Percentiles rank a stretch among this genome's conserved stretches.
phyloP scores from a whole-genome alignment of 2,797 vertebrate genomes.

The Chanos chanos region DNA sequence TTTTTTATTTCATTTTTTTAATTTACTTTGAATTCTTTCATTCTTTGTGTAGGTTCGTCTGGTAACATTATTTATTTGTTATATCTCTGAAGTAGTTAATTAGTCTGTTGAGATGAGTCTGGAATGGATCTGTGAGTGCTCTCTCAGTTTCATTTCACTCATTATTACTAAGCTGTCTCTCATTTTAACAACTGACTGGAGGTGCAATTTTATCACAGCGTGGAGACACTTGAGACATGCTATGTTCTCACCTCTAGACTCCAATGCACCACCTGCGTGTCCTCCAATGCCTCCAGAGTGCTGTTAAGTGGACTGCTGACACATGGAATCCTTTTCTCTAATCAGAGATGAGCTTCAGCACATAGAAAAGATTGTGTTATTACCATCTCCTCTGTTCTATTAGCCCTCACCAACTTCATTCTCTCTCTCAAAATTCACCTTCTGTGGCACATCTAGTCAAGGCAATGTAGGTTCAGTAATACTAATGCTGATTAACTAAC shows the following conservation, averaged over 20 bases:
- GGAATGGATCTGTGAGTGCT: not conserved
- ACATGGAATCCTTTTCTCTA: conserved; percentile 63
- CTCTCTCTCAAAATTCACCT: too few relatives aligned
- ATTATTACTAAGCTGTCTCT: conserved; percentile 10
- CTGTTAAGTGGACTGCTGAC: conserved; percentile 60
- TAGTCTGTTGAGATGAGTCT: conserved; percentile 15
- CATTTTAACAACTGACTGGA: not conserved
- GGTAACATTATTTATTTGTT: conserved; percentile 34
- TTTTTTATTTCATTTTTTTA: conserved; percentile 12
- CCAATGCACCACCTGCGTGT: conserved; percentile 67
- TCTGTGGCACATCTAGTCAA: too few relatives aligned
- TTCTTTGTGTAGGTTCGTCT: conserved; percentile 11
- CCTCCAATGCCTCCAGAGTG: conserved; percentile 65
- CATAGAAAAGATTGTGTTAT: too few relatives aligned
- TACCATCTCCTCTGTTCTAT: too few relatives aligned
- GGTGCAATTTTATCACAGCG: not conserved
- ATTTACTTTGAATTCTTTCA: not conserved
- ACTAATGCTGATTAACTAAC: too few relatives aligned
- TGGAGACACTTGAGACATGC: conserved; percentile 38
- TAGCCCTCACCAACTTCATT: too few relatives aligned
- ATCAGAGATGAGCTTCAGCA: conserved; percentile 66
- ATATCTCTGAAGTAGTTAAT: conserved; percentile 15
- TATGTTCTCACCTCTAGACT: conserved; percentile 51
- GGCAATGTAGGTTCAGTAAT: too few relatives aligned
- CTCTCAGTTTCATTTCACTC: conserved; percentile 11